These are phyloP conservation scores for Hyla sarda DNA, from an alignment of 2,113 vertebrate species.

Conservation along the genomic window DNA sequence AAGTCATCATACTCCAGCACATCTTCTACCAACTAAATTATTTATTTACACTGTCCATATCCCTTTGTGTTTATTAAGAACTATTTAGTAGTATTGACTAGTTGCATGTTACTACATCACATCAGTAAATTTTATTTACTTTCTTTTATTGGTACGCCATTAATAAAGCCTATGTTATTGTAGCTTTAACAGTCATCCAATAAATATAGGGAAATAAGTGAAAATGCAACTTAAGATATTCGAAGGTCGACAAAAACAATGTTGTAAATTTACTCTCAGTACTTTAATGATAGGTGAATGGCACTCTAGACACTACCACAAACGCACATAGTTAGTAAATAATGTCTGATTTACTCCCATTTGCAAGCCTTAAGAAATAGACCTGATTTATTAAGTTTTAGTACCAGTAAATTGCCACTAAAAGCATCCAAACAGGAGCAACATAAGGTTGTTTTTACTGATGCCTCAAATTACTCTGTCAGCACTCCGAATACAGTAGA, in stretches of 20 bases:
- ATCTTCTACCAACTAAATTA: neutral
- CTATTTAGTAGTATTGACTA: neutral
- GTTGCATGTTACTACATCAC: neutral
- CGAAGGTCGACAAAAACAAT: constrained; percentile 37
- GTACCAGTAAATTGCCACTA: constrained; percentile 42
- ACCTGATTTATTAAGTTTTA: constrained; percentile 55
- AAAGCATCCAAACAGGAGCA: constrained; percentile 43
- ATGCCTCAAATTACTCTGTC: constrained; percentile 45
- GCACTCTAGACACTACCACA: constrained; percentile 18
- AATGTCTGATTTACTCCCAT: constrained; percentile 48
- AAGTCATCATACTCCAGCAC: neutral
- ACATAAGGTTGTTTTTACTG: constrained; percentile 35
- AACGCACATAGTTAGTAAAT: constrained; percentile 29
- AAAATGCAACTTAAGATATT: constrained; percentile 3
- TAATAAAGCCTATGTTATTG: neutral
- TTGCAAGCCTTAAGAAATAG: constrained; percentile 25
- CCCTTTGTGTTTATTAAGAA: neutral
- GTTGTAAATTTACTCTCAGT: constrained; percentile 35
- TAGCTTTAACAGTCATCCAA: neutral
- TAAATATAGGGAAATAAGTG: neutral
- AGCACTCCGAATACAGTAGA: constrained; percentile 25
- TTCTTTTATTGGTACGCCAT: neutral
- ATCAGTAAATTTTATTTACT: neutral
- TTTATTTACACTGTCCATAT: neutral
- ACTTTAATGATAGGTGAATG: constrained; percentile 22